These are phyloP conservation scores for Myrmecobius fasciatus DNA, from an alignment of 2,113 vertebrate species.

Conservation along the genomic window DNA sequence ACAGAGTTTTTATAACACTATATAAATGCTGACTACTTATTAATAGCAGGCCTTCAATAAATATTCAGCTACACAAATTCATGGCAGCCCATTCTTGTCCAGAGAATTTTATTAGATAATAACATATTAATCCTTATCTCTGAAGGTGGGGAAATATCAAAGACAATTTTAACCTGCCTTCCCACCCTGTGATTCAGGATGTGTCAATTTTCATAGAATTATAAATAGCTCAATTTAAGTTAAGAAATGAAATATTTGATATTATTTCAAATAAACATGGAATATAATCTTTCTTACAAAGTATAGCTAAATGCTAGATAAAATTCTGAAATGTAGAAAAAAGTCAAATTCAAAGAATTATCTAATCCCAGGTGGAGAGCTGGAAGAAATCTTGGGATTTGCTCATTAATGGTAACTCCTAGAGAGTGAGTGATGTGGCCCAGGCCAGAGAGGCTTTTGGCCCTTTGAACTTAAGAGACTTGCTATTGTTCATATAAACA, in stretches of 20 bases:
- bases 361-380: neutral
- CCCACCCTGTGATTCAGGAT: too few species aligned
- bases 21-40: neutral
- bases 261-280: neutral
- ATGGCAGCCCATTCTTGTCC: neutral
- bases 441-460: neutral
- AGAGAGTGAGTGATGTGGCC: neutral
- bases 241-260: neutral
- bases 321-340: neutral
- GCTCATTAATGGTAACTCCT: neutral
- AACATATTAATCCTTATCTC: neutral
- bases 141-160: neutral
- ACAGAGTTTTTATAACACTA: neutral
- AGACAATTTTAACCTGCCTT: neutral
- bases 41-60: neutral
- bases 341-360: neutral
- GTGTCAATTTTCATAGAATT: neutral
- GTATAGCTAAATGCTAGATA: neutral
- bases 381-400: neutral
- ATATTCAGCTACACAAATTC: neutral
- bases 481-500: too few species aligned
- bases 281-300: neutral
- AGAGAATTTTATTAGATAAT: neutral
- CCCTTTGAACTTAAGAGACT: neutral
- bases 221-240: neutral